These are phyloP conservation scores for Iselma pallidipennis DNA, from an alignment of 2,888 invertebrate species.

Conservation along the genomic window DNA sequence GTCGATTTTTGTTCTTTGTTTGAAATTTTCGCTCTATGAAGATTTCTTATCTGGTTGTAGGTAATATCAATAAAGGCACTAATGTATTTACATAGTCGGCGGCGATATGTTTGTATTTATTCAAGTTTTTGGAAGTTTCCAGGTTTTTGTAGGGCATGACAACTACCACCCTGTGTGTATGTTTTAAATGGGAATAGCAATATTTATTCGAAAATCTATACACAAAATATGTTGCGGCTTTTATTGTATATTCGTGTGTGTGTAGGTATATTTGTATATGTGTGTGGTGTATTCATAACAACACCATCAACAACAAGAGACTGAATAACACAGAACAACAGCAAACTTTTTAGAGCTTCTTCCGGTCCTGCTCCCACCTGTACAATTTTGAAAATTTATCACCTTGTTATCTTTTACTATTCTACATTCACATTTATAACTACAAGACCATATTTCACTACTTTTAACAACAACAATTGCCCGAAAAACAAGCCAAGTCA, in stretches of 20 bases:
- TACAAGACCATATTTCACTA: slow-evolving; percentile 17
- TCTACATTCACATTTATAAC: neutral
- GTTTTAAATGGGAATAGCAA: neutral
- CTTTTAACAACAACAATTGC: slow-evolving; percentile 4
- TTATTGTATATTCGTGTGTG: no score
- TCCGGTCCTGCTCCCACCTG: slow-evolving; percentile 37
- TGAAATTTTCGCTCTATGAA: neutral
- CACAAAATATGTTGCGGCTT: neutral
- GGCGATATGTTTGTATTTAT: neutral
- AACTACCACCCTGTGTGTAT: neutral
- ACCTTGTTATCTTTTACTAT: slow-evolving; percentile 9
- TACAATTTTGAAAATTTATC: slow-evolving; percentile 25
- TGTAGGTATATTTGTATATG: neutral
- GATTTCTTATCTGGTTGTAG: neutral
- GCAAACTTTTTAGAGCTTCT: slow-evolving; percentile 26
- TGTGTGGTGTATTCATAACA: neutral
- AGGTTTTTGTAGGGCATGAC: no score
- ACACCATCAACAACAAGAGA: neutral
- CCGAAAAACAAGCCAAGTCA: no score
- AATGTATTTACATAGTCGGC: neutral
- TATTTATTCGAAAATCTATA: neutral
- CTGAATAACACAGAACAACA: neutral
- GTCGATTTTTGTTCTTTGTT: no score
- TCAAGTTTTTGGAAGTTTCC: neutral
- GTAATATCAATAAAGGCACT: neutral